Evolutionary conservation across 30 jellyfish, hydroid and myxozoan genomes (phyloP).

Genomic region (Hydractinia echinata): DNA sequence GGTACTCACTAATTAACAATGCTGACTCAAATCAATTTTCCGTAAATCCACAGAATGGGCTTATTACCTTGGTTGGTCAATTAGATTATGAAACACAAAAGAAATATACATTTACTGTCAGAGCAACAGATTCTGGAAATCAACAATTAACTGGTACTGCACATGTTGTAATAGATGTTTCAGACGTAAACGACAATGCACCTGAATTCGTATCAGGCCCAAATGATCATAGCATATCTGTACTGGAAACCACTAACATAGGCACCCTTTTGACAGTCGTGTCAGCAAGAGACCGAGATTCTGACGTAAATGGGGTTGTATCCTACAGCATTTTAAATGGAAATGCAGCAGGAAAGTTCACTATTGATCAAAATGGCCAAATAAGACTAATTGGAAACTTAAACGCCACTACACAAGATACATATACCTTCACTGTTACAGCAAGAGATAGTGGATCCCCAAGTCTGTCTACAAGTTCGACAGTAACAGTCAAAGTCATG

Average conservation of each 20-base stretch:
- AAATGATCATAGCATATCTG: constrained; percentile 36
- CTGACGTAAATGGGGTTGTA: constrained; percentile 38
- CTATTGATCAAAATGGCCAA: constrained; percentile 61
- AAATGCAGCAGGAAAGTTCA: constrained; percentile 44
- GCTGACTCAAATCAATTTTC: not conserved
- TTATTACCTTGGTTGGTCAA: not conserved
- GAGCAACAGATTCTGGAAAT: constrained; percentile 60
- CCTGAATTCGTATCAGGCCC: constrained; percentile 55
- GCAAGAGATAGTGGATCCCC: constrained; percentile 60
- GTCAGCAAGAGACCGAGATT: constrained; percentile 64
- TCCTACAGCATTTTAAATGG: constrained; percentile 64
- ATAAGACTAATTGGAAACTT: constrained; percentile 39
- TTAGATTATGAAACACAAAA: constrained; percentile 44
- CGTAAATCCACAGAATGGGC: constrained; percentile 10
- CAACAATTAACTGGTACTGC: constrained; percentile 43
- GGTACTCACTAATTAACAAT: constrained; percentile 14
- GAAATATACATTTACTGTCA: constrained; percentile 28
- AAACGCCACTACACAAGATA: constrained; percentile 38
- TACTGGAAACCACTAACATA: constrained; percentile 55
- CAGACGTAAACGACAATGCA: constrained; percentile 71
- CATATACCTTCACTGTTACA: constrained; percentile 38
- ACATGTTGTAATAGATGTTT: constrained; percentile 41
- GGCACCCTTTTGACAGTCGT: constrained; percentile 68
- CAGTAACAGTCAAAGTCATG: constrained; percentile 50
- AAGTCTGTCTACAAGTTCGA: constrained; percentile 31